Base-by-base conservation (phyloP, 2,113 vertebrate species). In the Sisor rabdophorus region DNA sequence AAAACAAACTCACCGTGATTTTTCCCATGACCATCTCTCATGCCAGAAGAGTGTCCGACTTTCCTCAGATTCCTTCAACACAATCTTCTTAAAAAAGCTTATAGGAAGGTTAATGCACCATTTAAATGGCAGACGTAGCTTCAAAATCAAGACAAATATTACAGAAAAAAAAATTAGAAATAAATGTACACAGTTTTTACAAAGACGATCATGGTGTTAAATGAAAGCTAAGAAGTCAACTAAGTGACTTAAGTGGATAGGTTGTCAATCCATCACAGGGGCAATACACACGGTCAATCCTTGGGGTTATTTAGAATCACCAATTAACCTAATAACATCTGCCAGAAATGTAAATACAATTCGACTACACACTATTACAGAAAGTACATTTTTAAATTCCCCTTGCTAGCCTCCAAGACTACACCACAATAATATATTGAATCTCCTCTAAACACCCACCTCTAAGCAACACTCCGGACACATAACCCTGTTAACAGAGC, bases 51-150 rank as follows among this genome's bases (percentile, higher is more conserved):
- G n/a, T 50, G 36, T 80, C 52, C 55, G 78, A 24, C 78, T 79
- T 55, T 82, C 67, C 53, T 81, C 79, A 3, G 76, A 40, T 9
- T 77, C 80, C 17, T 44, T 82, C 77, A 86, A 59, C n/a, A 85
- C 64, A 1, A 86, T 83, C 67, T 76, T 76, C 80, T 82, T 85
- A 56, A 86, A 86, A 75, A 86, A 86, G 72, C 77, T 74, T 19
- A 86, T 52, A 3, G 85, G 85, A 22, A 86, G 80, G 58, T 86
- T 80, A 10, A 86, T 28, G 26, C 83, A 86, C 78, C 80, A 83
- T 36, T 86, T 84, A 40, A 79, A 81, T 4, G 85, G 85, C 55
- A 86, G 60, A 48, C 58, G 71, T 74, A 86, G 83, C 85, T 86
- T 44, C 3, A 12, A 28, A 22, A 55, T 16, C 1, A n/a, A 16